These are phyloP conservation scores for Dermolepida albohirtum DNA, from an alignment of 2,888 invertebrate genomes.

Conservation along the genomic window DNA sequence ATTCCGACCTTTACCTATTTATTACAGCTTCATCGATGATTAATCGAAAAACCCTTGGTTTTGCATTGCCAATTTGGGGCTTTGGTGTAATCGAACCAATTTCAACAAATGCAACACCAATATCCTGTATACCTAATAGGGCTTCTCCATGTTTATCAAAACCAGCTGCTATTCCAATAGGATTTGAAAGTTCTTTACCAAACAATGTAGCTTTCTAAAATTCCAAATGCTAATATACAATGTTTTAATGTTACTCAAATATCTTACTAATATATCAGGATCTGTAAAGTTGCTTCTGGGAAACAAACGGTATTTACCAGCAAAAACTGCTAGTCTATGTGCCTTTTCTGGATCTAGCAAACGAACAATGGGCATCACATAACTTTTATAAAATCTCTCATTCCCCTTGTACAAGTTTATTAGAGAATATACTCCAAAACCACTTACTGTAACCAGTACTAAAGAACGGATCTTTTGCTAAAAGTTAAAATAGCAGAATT, in stretches of 20 bases:
- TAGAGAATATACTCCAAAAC: conserved; percentile 74
- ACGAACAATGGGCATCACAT: conserved; percentile 78
- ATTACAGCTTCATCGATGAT: conserved; percentile 88
- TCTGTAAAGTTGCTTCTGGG: conserved; percentile 73
- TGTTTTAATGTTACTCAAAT: background rate
- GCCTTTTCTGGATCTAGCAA: conserved; percentile 84
- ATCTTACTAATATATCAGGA: conserved; percentile 73
- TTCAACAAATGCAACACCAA: conserved; percentile 97
- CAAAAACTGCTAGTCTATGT: conserved; percentile 81
- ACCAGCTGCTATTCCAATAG: conserved; percentile 97
- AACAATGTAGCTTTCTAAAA: conserved; percentile 78
- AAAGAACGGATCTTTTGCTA: conserved; percentile 79
- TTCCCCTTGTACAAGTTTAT: conserved; percentile 80
- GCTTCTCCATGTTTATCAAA: conserved; percentile 98
- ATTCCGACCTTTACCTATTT: conserved; percentile 75
- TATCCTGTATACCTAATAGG: conserved; percentile 79
- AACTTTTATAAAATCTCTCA: conserved; percentile 80
- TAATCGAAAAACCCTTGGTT: conserved; percentile 92
- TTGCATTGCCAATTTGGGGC: conserved; percentile 93
- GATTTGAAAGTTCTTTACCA: conserved; percentile 82
- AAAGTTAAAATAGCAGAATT: conserved; percentile 51
- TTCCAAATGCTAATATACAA: conserved; percentile 18
- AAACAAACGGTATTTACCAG: conserved; percentile 81
- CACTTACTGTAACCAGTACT: conserved; percentile 74
- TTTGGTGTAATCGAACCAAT: conserved; percentile 95